Conservation (phyloP, 2,113 vertebrate species). For the Phylloscopus whistleri region DNA sequence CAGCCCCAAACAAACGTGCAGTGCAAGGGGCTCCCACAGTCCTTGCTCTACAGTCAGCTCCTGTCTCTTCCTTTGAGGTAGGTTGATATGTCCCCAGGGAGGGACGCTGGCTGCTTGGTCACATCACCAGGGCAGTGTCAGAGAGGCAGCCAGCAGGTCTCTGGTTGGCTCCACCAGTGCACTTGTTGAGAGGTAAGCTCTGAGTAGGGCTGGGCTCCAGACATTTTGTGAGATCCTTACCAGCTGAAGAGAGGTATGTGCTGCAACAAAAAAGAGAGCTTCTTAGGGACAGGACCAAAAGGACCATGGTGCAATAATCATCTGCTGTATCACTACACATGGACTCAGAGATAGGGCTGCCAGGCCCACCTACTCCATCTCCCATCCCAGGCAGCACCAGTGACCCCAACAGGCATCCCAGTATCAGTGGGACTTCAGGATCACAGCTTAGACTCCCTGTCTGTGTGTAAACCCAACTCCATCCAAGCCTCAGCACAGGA, state of each 20-base stretch:
- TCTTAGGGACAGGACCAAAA: background rate
- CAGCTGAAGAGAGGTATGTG: background rate
- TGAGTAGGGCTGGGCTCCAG: constrained; percentile 39
- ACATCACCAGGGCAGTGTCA: background rate
- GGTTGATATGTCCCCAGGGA: background rate
- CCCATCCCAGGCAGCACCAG: background rate
- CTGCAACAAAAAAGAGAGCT: constrained; percentile 14
- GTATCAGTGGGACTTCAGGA: background rate
- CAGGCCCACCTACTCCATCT: background rate
- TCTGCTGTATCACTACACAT: background rate
- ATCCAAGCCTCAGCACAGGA: background rate
- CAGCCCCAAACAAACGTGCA: background rate
- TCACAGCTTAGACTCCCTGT: background rate
- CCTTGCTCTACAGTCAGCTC: background rate
- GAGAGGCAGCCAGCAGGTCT: constrained; percentile 27
- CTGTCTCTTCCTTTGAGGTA: constrained; percentile 62
- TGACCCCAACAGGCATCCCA: background rate
- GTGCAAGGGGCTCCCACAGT: background rate
- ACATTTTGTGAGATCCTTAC: constrained; percentile 9
- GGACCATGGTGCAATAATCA: background rate
- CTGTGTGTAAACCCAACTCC: background rate
- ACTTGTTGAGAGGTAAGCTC: constrained; percentile 61
- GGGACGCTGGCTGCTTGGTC: background rate
- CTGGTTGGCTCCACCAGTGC: background rate
- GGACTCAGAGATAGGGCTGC: background rate